Conservation (phyloP, 2,113 vertebrate species). For the Thryonomys swinderianus region DNA sequence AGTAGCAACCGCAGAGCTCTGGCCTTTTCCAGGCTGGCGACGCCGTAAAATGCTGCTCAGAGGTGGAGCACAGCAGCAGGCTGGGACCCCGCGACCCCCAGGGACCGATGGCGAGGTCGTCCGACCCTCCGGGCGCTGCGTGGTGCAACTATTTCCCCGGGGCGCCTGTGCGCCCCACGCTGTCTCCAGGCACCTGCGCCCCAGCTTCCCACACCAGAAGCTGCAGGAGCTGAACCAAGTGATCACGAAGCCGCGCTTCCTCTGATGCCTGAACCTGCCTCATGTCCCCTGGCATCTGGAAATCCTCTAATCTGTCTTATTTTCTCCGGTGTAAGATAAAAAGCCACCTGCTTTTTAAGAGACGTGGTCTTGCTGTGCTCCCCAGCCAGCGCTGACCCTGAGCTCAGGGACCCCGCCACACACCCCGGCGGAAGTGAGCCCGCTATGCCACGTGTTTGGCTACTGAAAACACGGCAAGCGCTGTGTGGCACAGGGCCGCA, state of each 20-base stretch:
- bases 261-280: neutral
- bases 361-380: neutral
- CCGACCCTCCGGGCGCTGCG: too few relatives aligned
- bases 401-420: neutral
- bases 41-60: neutral
- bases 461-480: too few relatives aligned
- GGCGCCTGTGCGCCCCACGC: neutral
- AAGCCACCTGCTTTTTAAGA: neutral
- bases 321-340: constrained; percentile 17
- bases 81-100: too few relatives aligned
- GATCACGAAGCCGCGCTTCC: neutral
- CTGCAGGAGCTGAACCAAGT: neutral
- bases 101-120: too few relatives aligned
- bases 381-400: neutral
- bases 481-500: too few relatives aligned
- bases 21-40: neutral
- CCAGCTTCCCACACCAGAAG: neutral
- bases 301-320: neutral
- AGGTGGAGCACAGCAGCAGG: neutral
- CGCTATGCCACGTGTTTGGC: too few relatives aligned
- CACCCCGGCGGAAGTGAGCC: too few relatives aligned
- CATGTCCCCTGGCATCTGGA: neutral
- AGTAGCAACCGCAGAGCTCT: neutral
- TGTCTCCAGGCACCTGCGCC: neutral
- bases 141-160: too few relatives aligned